phyloP scores from a whole-genome alignment of 2,113 vertebrate genomes.

The Daubentonia madagascariensis region DNA sequence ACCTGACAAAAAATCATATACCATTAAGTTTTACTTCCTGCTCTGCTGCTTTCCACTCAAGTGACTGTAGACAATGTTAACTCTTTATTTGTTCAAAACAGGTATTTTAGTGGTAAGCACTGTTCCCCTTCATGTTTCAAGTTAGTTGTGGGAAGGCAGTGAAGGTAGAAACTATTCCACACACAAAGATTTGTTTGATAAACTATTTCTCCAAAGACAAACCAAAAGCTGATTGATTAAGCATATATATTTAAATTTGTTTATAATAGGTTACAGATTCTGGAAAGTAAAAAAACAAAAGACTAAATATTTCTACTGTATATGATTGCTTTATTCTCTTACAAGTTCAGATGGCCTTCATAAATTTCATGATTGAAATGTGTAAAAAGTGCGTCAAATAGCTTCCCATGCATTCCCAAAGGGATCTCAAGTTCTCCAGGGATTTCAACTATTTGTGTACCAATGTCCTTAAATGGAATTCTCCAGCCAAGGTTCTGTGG shows the following conservation, averaged over 20 bases:
- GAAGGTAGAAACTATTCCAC: background rate
- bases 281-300: background rate
- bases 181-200: background rate
- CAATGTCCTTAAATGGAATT: background rate
- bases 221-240: background rate
- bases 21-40: background rate
- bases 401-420: background rate
- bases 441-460: background rate
- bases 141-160: background rate
- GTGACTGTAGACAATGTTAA: background rate
- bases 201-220: background rate
- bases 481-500: background rate
- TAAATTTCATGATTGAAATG: slow-evolving; percentile 12
- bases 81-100: background rate
- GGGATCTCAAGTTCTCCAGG: background rate
- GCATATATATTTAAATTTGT: background rate
- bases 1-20: background rate
- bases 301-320: background rate
- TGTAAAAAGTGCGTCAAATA: background rate
- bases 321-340: slow-evolving; percentile 14
- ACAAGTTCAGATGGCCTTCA: background rate
- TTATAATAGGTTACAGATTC: background rate
- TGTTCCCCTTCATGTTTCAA: background rate
- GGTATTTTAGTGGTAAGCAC: background rate
- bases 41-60: background rate